Conservation (phyloP, 2,888 invertebrate species). For the Hermaeophaga mercurialis region DNA sequence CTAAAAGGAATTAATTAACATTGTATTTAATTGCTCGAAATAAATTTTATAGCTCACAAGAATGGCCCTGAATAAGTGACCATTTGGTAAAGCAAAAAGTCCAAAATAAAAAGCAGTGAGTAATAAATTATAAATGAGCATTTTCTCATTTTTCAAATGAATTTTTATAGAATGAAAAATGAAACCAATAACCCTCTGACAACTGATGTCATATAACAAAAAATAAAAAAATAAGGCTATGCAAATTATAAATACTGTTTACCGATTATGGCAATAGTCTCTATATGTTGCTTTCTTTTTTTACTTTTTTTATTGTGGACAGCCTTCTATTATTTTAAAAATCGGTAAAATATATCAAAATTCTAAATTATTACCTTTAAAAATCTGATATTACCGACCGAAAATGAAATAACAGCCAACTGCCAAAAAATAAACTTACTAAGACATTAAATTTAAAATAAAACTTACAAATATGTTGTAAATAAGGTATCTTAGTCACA, state of each 20-base stretch:
- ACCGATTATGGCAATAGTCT: background rate
- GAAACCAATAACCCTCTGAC: constrained; percentile 25
- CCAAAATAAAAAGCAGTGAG: constrained; percentile 19
- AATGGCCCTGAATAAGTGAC: background rate
- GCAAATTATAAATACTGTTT: constrained; percentile 14
- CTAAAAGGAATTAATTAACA: too few relatives aligned
- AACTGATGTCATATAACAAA: constrained; percentile 18
- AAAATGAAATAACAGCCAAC: constrained; percentile 10
- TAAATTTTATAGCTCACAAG: constrained; percentile 21
- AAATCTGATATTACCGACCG: background rate
- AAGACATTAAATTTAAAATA: constrained; percentile 35
- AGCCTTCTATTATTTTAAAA: background rate
- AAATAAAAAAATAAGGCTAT: constrained; percentile 22
- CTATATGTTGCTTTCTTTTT: background rate
- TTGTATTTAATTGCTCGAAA: constrained; percentile 23
- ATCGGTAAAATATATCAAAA: background rate
- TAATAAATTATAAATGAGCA: constrained; percentile 4
- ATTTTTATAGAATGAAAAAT: constrained; percentile 17
- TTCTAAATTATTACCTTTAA: background rate
- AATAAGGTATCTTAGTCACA: constrained; percentile 42
- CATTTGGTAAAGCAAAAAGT: constrained; percentile 13
- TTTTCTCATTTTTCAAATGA: constrained; percentile 3
- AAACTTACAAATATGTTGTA: constrained; percentile 34
- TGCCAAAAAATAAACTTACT: constrained; percentile 27
- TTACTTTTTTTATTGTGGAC: constrained; percentile 1